Percentiles rank a stretch among this genome's conserved stretches.
Evolutionary conservation across 2,888 invertebrate genomes (phyloP).

Genomic region (Cryptocephalus primarius): DNA sequence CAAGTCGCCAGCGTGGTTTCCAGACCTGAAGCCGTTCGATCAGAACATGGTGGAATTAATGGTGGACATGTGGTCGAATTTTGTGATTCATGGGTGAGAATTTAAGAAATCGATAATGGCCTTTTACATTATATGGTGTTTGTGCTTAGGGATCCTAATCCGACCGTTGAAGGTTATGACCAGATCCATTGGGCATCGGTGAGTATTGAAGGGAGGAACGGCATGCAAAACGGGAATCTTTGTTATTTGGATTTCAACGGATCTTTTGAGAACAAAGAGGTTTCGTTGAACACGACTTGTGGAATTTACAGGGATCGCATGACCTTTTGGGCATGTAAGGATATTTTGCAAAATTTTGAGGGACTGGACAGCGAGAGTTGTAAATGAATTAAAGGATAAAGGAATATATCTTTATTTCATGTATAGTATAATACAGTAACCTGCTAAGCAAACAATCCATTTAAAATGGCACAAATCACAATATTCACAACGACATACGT

Average conservation of each 20-base stretch:
- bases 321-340: no score
- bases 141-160: slow-evolving; percentile 19
- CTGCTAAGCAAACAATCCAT: background rate
- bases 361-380: no score
- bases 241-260: slow-evolving; percentile 11
- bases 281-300: no score
- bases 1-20: slow-evolving; percentile 34
- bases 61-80: slow-evolving; percentile 38
- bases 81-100: slow-evolving; percentile 39
- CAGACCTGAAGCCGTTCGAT: slow-evolving; percentile 28
- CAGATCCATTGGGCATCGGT: slow-evolving; percentile 8
- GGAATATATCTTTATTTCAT: background rate
- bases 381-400: background rate
- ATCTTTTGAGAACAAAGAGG: background rate
- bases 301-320: no score
- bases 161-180: slow-evolving; percentile 4
- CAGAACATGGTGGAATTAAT: slow-evolving; percentile 31
- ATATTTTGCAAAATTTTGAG: no score
- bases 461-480: slow-evolving; percentile 23
- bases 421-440: background rate
- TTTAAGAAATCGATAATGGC: background rate
- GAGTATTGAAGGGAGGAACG: slow-evolving; percentile 1
- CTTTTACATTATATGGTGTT: background rate
- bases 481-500: slow-evolving; percentile 1
- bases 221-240: slow-evolving; percentile 13